phyloP scores from a whole-genome alignment of 2,888 invertebrate genomes.

The Quadriops clusia region DNA sequence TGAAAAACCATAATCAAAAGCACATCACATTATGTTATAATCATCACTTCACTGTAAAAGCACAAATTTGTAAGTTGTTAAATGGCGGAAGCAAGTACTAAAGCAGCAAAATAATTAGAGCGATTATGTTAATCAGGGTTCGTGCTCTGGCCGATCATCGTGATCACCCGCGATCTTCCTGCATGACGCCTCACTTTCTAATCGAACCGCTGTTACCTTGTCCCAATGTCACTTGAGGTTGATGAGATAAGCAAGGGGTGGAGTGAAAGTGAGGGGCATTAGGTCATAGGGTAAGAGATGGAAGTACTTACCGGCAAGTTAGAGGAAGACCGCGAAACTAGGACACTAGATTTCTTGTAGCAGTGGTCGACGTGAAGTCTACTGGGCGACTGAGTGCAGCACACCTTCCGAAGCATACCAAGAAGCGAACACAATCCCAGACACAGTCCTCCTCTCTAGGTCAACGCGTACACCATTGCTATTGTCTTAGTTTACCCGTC shows the following conservation, averaged over 20 bases:
- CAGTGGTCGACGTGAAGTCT: slow-evolving; percentile 30
- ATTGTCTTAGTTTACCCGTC: slow-evolving; percentile 24
- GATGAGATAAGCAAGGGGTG: slow-evolving; percentile 8
- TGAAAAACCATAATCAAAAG: no score
- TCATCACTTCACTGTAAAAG: no score
- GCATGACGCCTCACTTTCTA: slow-evolving; percentile 21
- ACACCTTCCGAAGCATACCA: slow-evolving; percentile 27
- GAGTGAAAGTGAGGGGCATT: slow-evolving; percentile 18
- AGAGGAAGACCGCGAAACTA: slow-evolving; percentile 21
- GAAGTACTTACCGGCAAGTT: slow-evolving; percentile 19
- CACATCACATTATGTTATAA: no score
- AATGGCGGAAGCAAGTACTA: no score
- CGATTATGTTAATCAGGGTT: no score
- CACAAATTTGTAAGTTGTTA: no score
- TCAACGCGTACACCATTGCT: slow-evolving; percentile 26
- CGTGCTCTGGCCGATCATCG: no score
- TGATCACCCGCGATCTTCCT: no score
- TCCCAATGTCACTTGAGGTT: slow-evolving; percentile 12
- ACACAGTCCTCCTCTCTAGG: slow-evolving; percentile 30
- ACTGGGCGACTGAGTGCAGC: slow-evolving; percentile 28
- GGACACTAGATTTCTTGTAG: slow-evolving; percentile 23
- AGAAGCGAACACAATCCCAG: slow-evolving; percentile 27
- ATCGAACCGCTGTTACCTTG: slow-evolving; percentile 14
- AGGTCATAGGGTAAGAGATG: slow-evolving; percentile 20
- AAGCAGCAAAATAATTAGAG: no score